phyloP scores from a whole-genome alignment of 2,888 invertebrate species.

The Habroteleia sp. region DNA sequence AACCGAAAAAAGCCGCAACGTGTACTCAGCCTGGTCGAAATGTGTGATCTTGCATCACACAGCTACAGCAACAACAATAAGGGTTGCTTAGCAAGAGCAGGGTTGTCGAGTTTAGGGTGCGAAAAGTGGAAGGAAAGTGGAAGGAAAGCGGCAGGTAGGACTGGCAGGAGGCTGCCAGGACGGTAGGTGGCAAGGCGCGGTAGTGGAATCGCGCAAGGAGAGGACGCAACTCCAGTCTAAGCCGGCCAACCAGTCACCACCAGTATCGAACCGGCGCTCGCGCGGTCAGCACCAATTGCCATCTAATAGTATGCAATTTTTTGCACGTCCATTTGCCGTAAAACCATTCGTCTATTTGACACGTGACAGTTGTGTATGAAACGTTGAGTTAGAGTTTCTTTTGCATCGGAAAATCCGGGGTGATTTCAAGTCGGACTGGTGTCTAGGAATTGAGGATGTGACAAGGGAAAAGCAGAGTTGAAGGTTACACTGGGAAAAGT shows the following conservation, averaged over 20 bases:
- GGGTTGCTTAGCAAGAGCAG: conserved; percentile 64
- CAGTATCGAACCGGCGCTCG: conserved; percentile 80
- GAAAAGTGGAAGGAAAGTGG: conserved; percentile 44
- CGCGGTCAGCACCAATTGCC: conserved; percentile 48
- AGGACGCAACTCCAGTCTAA: conserved; percentile 64
- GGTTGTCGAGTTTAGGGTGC: conserved; percentile 64
- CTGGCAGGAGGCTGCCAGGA: conserved; percentile 62
- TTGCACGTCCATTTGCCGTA: conserved; percentile 15
- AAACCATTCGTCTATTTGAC: conserved; percentile 11
- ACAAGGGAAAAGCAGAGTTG: too few species aligned
- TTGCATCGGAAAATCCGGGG: too few species aligned
- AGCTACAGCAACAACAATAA: conserved; percentile 56
- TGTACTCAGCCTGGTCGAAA: neutral
- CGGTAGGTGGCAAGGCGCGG: conserved; percentile 61
- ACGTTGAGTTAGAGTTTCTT: too few species aligned
- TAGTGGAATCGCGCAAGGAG: conserved; percentile 65
- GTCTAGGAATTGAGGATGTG: too few species aligned
- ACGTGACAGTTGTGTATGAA: conserved; percentile 42
- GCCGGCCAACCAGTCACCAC: conserved; percentile 64
- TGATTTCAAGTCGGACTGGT: too few species aligned
- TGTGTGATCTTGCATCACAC: conserved; percentile 6
- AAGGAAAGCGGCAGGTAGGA: conserved; percentile 54
- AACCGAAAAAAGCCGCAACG: too few species aligned
- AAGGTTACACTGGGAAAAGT: too few species aligned
- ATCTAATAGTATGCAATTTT: neutral